These are phyloP conservation scores for Pygmarrhopalites habei DNA, from an alignment of 1,140 invertebrate species.

Conservation along the genomic window DNA sequence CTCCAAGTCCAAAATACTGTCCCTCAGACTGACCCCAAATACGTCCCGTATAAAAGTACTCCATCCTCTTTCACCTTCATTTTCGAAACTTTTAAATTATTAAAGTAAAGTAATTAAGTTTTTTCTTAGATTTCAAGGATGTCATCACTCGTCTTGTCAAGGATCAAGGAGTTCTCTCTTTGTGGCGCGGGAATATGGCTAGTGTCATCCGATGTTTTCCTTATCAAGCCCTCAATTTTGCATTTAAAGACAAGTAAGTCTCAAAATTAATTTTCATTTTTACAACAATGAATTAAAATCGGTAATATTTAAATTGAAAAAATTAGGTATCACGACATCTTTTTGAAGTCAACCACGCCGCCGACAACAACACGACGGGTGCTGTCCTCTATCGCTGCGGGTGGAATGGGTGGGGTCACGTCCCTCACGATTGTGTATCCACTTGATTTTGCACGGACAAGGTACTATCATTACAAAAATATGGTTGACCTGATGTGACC, in stretches of 20 bases:
- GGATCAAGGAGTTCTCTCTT: slow-evolving; percentile 28
- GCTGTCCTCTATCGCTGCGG: slow-evolving; percentile 22
- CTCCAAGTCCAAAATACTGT: slow-evolving; percentile 78
- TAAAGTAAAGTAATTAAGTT: neutral
- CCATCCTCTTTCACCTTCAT: neutral
- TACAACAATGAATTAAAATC: neutral
- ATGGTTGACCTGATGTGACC: neutral
- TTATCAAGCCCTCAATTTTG: slow-evolving; percentile 35
- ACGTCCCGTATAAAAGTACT: neutral
- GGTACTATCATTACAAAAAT: slow-evolving; percentile 6
- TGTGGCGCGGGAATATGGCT: slow-evolving; percentile 35
- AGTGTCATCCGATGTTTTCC: slow-evolving; percentile 27
- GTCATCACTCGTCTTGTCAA: slow-evolving; percentile 15
- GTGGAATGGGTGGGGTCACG: slow-evolving; percentile 25
- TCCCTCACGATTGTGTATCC: slow-evolving; percentile 31
- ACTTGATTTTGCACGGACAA: slow-evolving; percentile 33
- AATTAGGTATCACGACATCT: neutral
- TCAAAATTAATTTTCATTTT: neutral
- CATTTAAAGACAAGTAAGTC: slow-evolving; percentile 30
- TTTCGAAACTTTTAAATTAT: slow-evolving; percentile 3
- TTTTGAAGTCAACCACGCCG: neutral
- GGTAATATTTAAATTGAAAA: neutral
- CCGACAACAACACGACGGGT: neutral
- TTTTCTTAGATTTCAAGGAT: slow-evolving; percentile 9
- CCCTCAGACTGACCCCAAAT: neutral